Percentiles rank a stretch among this genome's conserved stretches.
These are phyloP conservation scores for Metopolophium dirhodum DNA, from an alignment of 1,140 invertebrate genomes.

Conservation along the genomic window DNA sequence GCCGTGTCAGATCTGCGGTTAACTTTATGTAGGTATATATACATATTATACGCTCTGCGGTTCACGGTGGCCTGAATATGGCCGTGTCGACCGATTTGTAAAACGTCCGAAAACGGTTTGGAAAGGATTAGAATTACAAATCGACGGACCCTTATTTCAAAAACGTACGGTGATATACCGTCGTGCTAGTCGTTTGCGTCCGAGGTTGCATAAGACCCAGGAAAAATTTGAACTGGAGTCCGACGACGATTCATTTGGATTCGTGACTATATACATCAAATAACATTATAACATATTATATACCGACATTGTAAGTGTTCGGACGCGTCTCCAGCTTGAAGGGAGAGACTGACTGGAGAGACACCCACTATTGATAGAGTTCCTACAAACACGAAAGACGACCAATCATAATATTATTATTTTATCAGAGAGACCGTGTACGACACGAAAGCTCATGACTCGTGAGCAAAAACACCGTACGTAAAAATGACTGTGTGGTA, in stretches of 20 bases:
- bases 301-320: background rate
- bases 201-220: background rate
- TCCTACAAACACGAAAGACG: background rate
- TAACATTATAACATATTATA: background rate
- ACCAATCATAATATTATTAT: background rate
- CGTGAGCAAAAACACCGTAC: background rate
- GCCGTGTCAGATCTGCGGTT: background rate
- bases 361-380: background rate
- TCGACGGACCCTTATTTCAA: background rate
- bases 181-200: background rate
- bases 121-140: slow-evolving; percentile 9
- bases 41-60: background rate
- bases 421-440: background rate
- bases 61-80: background rate
- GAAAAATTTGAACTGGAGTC: background rate
- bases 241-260: background rate
- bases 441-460: background rate
- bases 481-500: background rate
- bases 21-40: background rate
- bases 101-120: slow-evolving; percentile 1
- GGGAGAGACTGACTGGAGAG: background rate
- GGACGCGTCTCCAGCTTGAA: background rate
- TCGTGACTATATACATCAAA: background rate
- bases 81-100: background rate
- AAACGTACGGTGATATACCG: background rate